Evolutionary conservation across 1,140 invertebrate genomes (phyloP).

Genomic region (Megalonaias nervosa): DNA sequence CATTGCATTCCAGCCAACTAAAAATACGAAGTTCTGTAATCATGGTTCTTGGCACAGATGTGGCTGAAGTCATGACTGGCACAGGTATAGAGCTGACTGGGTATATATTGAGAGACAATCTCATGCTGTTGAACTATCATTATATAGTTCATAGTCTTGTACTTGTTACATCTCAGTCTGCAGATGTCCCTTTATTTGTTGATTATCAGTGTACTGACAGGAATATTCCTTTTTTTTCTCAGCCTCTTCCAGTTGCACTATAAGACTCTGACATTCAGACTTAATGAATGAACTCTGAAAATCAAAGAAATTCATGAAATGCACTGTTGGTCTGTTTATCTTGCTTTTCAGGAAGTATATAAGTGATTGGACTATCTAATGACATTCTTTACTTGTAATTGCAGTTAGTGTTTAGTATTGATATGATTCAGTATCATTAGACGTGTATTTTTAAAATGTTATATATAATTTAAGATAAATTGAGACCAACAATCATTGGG

Average conservation of each 20-base stretch:
- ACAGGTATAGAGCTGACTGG: slow-evolving; percentile 13
- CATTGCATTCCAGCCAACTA: too few species aligned
- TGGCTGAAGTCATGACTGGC: slow-evolving; percentile 24
- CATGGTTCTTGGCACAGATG: slow-evolving; percentile 23
- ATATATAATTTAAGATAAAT: too few species aligned
- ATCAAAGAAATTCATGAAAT: slow-evolving; percentile 29
- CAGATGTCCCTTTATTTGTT: slow-evolving; percentile 16
- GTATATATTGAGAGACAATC: slow-evolving; percentile 23
- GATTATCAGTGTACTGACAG: slow-evolving; percentile 22
- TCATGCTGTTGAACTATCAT: slow-evolving; percentile 27
- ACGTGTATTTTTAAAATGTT: too few species aligned
- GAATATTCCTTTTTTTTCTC: slow-evolving; percentile 27
- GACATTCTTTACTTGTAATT: slow-evolving; percentile 9
- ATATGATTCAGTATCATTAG: slow-evolving; percentile 21
- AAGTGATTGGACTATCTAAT: slow-evolving; percentile 7
- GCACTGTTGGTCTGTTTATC: slow-evolving; percentile 19
- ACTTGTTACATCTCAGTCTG: slow-evolving; percentile 28
- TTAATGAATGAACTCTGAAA: slow-evolving; percentile 5
- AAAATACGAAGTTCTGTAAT: slow-evolving; percentile 7
- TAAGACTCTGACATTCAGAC: slow-evolving; percentile 13
- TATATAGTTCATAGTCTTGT: slow-evolving; percentile 23
- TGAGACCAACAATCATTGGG: too few species aligned
- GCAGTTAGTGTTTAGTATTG: slow-evolving; percentile 18
- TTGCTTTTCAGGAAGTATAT: slow-evolving; percentile 25
- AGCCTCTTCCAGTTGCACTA: slow-evolving; percentile 8